Evolutionary conservation across 2,797 vertebrate species (phyloP).

Genomic region (Pangasius sanitwongsei): DNA sequence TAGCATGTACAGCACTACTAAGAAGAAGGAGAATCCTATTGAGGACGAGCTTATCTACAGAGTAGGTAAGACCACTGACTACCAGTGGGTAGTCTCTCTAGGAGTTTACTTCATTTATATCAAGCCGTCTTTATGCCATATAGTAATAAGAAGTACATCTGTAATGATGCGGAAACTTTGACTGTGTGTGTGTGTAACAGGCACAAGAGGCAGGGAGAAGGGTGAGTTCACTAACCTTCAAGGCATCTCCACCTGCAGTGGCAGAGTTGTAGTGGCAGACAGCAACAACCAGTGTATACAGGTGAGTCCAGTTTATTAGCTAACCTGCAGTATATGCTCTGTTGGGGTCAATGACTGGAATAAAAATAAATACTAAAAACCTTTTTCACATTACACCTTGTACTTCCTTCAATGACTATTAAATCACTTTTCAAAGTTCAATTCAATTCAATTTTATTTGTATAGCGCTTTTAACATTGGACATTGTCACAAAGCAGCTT

Average conservation of each 20-base stretch:
- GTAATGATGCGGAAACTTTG: neutral
- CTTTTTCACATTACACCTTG: neutral
- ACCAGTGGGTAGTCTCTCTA: neutral
- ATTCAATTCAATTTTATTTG: no score
- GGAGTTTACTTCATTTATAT: neutral
- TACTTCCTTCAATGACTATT: neutral
- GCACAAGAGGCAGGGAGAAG: slow-evolving; percentile 90
- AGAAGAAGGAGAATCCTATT: slow-evolving; percentile 96
- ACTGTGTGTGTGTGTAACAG: slow-evolving; percentile 65
- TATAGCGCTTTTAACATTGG: no score
- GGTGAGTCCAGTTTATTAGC: slow-evolving; percentile 67
- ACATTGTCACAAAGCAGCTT: no score
- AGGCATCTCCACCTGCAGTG: slow-evolving; percentile 88
- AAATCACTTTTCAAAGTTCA: neutral
- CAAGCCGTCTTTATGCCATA: neutral
- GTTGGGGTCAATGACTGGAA: neutral
- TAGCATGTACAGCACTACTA: slow-evolving; percentile 96
- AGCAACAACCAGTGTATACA: slow-evolving; percentile 99
- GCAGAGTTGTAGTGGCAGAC: slow-evolving; percentile 93
- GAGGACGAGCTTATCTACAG: slow-evolving; percentile 96
- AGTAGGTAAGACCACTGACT: slow-evolving; percentile 80
- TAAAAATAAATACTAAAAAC: neutral
- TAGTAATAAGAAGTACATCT: neutral
- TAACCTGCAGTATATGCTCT: neutral
- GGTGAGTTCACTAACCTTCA: slow-evolving; percentile 97